Conservation (phyloP, 2,113 vertebrate species). For the Cacatua alba region DNA sequence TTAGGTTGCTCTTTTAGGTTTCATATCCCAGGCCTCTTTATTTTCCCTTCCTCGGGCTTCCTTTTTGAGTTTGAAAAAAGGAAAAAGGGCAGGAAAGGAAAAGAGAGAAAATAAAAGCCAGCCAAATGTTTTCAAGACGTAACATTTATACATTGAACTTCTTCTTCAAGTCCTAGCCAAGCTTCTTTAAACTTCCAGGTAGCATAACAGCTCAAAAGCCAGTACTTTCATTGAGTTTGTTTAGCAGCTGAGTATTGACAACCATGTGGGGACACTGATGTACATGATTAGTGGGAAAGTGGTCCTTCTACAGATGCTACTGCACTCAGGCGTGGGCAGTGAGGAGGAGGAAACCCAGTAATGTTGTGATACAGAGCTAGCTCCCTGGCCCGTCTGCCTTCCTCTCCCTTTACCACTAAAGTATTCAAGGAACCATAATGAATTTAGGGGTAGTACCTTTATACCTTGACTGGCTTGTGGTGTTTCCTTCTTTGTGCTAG, state of each 20-base stretch:
- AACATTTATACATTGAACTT: background rate
- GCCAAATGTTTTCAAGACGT: conserved; percentile 12
- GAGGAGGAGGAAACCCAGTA: background rate
- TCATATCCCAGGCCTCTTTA: background rate
- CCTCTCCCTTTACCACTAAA: background rate
- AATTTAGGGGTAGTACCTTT: background rate
- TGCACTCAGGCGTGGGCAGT: background rate
- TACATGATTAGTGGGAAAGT: background rate
- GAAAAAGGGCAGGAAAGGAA: conserved; percentile 11
- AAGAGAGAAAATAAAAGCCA: conserved; percentile 24
- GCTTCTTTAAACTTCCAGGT: background rate
- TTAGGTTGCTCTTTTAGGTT: conserved; percentile 39
- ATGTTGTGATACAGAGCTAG: background rate
- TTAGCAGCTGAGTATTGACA: background rate
- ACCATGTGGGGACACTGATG: background rate
- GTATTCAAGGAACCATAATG: background rate
- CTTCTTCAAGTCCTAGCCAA: background rate
- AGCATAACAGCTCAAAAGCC: background rate
- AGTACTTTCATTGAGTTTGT: background rate
- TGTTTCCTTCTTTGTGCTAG: background rate
- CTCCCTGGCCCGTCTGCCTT: background rate
- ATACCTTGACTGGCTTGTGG: background rate
- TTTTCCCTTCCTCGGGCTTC: conserved; percentile 31
- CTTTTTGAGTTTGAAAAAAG: conserved; percentile 13
- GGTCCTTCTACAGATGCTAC: fast-evolving